Conservation (phyloP, 2,888 invertebrate genomes). For the Dascillus cervinus region DNA sequence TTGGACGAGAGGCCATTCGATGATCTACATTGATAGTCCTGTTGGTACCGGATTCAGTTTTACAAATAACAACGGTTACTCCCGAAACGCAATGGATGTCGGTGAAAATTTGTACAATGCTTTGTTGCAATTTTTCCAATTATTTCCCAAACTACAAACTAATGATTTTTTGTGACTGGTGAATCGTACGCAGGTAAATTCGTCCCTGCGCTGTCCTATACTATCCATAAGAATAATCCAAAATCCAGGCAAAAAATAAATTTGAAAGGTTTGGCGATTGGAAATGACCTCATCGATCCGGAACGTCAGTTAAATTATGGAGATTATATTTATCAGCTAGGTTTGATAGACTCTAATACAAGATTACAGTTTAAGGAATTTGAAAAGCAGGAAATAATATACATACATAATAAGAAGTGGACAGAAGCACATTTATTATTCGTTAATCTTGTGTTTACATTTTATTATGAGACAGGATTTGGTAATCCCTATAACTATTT, state of each 20-base stretch:
- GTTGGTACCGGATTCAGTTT: slow-evolving; percentile 91
- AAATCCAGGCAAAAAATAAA: slow-evolving; percentile 59
- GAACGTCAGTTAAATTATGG: slow-evolving; percentile 68
- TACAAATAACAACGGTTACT: slow-evolving; percentile 77
- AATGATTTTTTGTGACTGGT: slow-evolving; percentile 82
- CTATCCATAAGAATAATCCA: slow-evolving; percentile 59
- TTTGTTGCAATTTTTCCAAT: slow-evolving; percentile 70
- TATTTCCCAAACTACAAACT: slow-evolving; percentile 68
- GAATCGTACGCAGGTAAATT: slow-evolving; percentile 85
- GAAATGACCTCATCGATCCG: slow-evolving; percentile 76
- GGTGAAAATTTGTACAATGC: slow-evolving; percentile 72
- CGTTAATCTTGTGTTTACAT: slow-evolving; percentile 63
- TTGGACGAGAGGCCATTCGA: slow-evolving; percentile 72
- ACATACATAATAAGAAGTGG: slow-evolving; percentile 58
- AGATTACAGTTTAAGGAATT: slow-evolving; percentile 51
- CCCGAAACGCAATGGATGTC: slow-evolving; percentile 69
- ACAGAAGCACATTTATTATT: slow-evolving; percentile 61
- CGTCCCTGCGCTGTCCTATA: slow-evolving; percentile 68
- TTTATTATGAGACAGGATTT: slow-evolving; percentile 69
- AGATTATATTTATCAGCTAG: slow-evolving; percentile 72
- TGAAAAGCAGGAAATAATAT: slow-evolving; percentile 51
- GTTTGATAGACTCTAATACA: slow-evolving; percentile 60
- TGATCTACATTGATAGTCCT: slow-evolving; percentile 89
- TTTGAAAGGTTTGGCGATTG: slow-evolving; percentile 63
- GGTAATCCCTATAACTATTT: slow-evolving; percentile 70